These are phyloP conservation scores for Polylopha cassiicola DNA, from an alignment of 2,888 invertebrate genomes.

Conservation along the genomic window DNA sequence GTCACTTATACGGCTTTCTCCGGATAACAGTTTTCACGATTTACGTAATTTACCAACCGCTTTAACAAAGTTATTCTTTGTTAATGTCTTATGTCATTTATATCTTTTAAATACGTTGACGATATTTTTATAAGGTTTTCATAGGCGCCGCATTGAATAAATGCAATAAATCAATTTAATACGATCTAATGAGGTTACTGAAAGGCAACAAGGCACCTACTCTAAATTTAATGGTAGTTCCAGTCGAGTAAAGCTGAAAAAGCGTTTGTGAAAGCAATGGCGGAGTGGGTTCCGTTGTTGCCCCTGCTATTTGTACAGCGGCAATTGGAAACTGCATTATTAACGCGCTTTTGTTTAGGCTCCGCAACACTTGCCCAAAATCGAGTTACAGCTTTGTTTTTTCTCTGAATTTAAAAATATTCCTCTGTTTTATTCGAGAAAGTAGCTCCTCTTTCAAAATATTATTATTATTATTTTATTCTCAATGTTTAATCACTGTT, in stretches of 20 bases:
- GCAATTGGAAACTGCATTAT: constrained; percentile 78
- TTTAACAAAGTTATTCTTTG: constrained; percentile 45
- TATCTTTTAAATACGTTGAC: constrained; percentile 19
- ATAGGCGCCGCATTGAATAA: too few species aligned
- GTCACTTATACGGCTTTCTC: constrained; percentile 69
- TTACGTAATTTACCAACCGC: constrained; percentile 52
- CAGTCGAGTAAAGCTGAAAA: constrained; percentile 23
- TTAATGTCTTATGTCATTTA: constrained; percentile 33
- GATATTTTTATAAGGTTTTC: too few species aligned
- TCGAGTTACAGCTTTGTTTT: constrained; percentile 31
- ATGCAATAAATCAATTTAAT: too few species aligned
- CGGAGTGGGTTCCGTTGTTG: constrained; percentile 45
- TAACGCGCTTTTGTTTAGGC: constrained; percentile 74
- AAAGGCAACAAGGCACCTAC: neutral
- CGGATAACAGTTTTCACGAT: constrained; percentile 67
- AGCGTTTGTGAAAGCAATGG: constrained; percentile 42
- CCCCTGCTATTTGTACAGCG: constrained; percentile 70
- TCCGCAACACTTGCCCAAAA: constrained; percentile 62
- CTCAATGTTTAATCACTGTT: too few species aligned
- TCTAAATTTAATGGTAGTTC: constrained; percentile 10
- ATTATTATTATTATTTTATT: too few species aligned
- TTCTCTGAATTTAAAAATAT: constrained; percentile 26
- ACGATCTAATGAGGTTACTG: neutral
- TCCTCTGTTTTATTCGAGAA: constrained; percentile 5
- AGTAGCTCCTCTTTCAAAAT: too few species aligned